These are phyloP conservation scores for Dicroscelio sp. DNA, from an alignment of 2,888 invertebrate genomes.

Conservation along the genomic window DNA sequence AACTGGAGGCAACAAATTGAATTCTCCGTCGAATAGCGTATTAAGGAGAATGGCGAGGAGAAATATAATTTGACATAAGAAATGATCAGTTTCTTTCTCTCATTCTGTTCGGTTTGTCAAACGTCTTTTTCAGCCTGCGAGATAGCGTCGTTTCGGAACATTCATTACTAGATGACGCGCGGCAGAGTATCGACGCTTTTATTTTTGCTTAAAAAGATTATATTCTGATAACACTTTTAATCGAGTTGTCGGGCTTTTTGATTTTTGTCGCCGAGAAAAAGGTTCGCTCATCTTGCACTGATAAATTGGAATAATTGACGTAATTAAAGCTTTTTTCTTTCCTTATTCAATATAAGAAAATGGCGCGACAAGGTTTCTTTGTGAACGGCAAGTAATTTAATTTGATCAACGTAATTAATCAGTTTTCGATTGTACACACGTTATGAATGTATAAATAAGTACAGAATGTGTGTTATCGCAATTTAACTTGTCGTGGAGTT, in stretches of 20 bases:
- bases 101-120: slow-evolving; percentile 70
- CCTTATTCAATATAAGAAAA: no score
- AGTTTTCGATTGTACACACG: no score
- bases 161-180: slow-evolving; percentile 66
- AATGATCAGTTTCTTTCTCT: slow-evolving; percentile 76
- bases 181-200: slow-evolving; percentile 32
- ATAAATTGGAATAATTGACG: no score
- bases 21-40: slow-evolving; percentile 79
- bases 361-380: no score
- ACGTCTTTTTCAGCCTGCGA: slow-evolving; percentile 61
- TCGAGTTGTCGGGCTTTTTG: background rate
- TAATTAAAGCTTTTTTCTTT: no score
- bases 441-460: no score
- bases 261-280: no score
- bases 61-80: slow-evolving; percentile 79
- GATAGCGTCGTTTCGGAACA: slow-evolving; percentile 62
- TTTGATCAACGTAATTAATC: no score
- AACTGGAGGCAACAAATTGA: slow-evolving; percentile 80
- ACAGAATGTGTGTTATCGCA: no score
- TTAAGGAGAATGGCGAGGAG: slow-evolving; percentile 76
- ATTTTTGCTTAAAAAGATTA: slow-evolving; percentile 56
- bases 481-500: no score
- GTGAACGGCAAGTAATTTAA: no score
- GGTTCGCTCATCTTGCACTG: no score
- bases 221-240: background rate